phyloP scores from a whole-genome alignment of 2,113 vertebrate species.

The Butastur rufipennis region DNA sequence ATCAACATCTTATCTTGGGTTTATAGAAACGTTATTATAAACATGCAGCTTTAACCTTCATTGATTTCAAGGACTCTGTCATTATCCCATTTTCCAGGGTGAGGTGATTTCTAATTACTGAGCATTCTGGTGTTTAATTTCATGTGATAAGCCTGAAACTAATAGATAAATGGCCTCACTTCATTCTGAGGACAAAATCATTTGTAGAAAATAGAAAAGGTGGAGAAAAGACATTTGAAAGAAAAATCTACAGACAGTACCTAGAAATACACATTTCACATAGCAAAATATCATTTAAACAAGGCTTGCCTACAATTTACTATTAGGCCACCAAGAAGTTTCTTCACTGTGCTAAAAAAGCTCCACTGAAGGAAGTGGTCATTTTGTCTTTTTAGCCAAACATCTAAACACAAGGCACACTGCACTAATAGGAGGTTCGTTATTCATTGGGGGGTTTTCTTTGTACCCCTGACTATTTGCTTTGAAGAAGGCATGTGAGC shows the following conservation, averaged over 20 bases:
- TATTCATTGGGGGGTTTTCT: neutral
- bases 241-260: neutral
- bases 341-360: neutral
- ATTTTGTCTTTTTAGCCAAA: neutral
- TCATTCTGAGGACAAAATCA: conserved; percentile 7
- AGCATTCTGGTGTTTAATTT: conserved; percentile 67
- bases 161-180: conserved; percentile 9
- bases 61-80: conserved; percentile 80
- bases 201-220: conserved; percentile 14
- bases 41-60: conserved; percentile 73
- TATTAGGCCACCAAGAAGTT: neutral
- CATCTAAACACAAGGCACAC: neutral
- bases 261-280: neutral
- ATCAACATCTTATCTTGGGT: conserved; percentile 60
- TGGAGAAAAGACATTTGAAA: neutral
- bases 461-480: neutral
- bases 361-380: neutral
- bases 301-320: neutral
- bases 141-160: conserved; percentile 55
- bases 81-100: conserved; percentile 72
- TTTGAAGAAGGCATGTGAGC: neutral
- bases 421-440: neutral
- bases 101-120: conserved; percentile 74
- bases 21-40: conserved; percentile 60
- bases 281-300: neutral